Evolutionary conservation across 2,888 invertebrate species (phyloP).

Genomic region (Argyresthia goedartella): DNA sequence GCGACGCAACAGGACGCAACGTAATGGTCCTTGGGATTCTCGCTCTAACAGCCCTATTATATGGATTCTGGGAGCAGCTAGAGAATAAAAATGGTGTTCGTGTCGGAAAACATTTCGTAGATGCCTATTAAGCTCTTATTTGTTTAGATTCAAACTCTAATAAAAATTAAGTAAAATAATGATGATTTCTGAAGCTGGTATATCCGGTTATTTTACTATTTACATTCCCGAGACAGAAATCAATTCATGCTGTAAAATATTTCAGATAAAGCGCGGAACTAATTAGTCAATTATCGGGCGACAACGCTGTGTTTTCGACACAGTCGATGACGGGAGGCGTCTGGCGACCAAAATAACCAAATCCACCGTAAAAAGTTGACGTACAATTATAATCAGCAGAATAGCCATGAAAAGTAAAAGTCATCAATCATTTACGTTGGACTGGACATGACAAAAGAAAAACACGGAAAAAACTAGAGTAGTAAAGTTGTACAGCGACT

Average conservation of each 20-base stretch:
- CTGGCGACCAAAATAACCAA: neutral
- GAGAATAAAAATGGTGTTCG: too few relatives aligned
- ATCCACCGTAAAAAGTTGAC: neutral
- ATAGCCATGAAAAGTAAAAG: neutral
- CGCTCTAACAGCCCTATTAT: slow-evolving; percentile 42
- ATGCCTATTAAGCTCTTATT: too few relatives aligned
- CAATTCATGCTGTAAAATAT: too few relatives aligned
- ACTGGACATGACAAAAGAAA: too few relatives aligned
- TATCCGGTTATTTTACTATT: too few relatives aligned
- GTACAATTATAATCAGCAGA: neutral
- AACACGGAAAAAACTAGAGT: too few relatives aligned
- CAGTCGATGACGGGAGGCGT: neutral
- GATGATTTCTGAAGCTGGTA: too few relatives aligned
- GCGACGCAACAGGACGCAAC: slow-evolving; percentile 11
- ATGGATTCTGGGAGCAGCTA: slow-evolving; percentile 17
- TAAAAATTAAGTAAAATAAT: too few relatives aligned
- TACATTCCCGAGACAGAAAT: too few relatives aligned
- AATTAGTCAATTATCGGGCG: neutral
- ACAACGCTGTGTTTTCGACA: neutral
- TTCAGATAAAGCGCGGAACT: neutral
- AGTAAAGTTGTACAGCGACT: too few relatives aligned
- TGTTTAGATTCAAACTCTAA: too few relatives aligned
- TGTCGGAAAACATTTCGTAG: too few relatives aligned
- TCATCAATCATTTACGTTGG: neutral
- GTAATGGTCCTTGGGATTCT: slow-evolving; percentile 27